Evolutionary conservation across 2,888 invertebrate species (phyloP), one percentile per base, ranked within the genome.

Genomic region (Lasioglossum calceatum): DNA sequence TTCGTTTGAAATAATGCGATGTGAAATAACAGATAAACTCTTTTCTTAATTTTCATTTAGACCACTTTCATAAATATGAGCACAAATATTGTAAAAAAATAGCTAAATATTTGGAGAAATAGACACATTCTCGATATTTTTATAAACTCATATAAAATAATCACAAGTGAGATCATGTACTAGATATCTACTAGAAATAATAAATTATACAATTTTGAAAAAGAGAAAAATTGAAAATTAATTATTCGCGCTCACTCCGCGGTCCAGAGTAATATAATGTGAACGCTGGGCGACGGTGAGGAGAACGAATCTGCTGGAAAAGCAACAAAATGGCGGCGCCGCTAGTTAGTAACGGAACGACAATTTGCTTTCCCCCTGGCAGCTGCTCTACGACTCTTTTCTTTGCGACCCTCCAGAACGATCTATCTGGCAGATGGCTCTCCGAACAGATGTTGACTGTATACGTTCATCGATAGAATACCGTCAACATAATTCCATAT

Each of bases 381-480:
- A 79, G 79, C 79, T 79, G 67, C 72, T 58, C 72, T 50, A 32
- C 39, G 58, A 19, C 36, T 78, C 71, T 58, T 54, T 79, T 79
- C 71, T 79, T 79, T 58, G 71, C 79, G 58, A 54, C 54, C 79
- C 71, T 72, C 79, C 14, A 42, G 58, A 42, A 71, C 27, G 32
- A 54, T 32, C 54, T 27, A 23, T 39, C 36, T 70, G 36, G 79
- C 79, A 79, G 79, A 79, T 72, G 78, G 70, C 27, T 44, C 47
- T 73, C 19, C 50, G 14, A 0, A 19, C 73, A 73, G 50, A 73
- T 47, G 73, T 50, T 19, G 19, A 4, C 32, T 27, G 16, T 47
- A 70, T 19, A 16, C 16, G 50, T 19, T 32, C n/a, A 32, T 36
- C 67, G 39, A 70, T 23, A 4, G n/a, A 12, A n/a, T 4, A 58